phyloP scores from a whole-genome alignment of 2,797 vertebrate genomes.

The Telmatherina bonti region DNA sequence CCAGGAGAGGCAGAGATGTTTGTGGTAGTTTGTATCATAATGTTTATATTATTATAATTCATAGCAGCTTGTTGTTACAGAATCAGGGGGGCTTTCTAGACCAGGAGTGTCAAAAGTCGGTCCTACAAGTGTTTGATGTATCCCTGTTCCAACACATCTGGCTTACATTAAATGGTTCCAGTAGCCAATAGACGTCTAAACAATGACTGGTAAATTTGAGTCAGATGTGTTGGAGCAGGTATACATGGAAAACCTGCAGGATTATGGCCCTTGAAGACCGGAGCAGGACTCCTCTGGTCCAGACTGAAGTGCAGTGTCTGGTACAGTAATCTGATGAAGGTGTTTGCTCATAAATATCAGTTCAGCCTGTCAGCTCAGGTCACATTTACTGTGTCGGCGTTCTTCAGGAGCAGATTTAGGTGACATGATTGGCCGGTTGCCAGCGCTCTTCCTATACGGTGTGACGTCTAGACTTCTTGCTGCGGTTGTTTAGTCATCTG shows the following conservation, averaged over 20 bases:
- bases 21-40: background rate
- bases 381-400: background rate
- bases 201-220: no score
- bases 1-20: background rate
- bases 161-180: no score
- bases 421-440: constrained; percentile 14
- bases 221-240: no score
- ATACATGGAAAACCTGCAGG: no score
- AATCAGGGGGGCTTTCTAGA: background rate
- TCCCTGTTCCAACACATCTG: no score
- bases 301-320: background rate
- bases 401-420: constrained; percentile 27
- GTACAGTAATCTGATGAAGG: constrained; percentile 26
- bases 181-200: no score
- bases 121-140: no score
- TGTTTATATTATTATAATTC: background rate
- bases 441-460: background rate
- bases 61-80: background rate
- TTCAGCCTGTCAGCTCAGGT: constrained; percentile 18
- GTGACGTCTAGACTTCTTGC: background rate
- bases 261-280: no score
- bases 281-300: no score
- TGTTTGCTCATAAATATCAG: constrained; percentile 15
- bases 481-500: background rate
- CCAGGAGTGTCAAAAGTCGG: no score